Evolutionary conservation across 2,113 vertebrate genomes (phyloP).

Genomic region (Chascanopsetta lugubris): DNA sequence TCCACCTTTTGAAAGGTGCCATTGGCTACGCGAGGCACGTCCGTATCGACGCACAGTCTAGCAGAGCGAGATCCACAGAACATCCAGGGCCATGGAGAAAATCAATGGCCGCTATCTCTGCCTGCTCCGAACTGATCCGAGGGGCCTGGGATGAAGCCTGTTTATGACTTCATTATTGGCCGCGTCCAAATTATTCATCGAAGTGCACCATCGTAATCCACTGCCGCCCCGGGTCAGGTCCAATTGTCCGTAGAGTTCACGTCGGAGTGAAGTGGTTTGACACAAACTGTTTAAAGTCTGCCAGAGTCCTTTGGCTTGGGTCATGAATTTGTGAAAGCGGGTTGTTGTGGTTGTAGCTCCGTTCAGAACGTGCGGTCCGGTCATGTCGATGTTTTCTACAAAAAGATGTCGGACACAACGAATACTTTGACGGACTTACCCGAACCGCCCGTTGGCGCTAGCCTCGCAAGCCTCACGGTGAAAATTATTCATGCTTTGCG

Average conservation of each 20-base stretch:
- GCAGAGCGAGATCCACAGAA: slow-evolving; percentile 65
- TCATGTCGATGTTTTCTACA: too few species aligned
- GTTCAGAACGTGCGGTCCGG: too few species aligned
- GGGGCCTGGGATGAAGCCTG: slow-evolving; percentile 50
- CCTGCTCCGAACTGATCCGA: slow-evolving; percentile 47
- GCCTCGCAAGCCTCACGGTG: too few species aligned
- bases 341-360: too few species aligned
- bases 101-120: slow-evolving; percentile 74
- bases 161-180: slow-evolving; percentile 74
- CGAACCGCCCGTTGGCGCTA: too few species aligned
- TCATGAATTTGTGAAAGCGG: too few species aligned
- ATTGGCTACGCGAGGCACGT: slow-evolving; percentile 71
- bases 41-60: slow-evolving; percentile 75
- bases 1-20: slow-evolving; percentile 63
- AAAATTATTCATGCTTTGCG: too few species aligned
- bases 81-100: slow-evolving; percentile 69
- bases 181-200: slow-evolving; percentile 59
- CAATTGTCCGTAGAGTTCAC: slow-evolving; percentile 26
- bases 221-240: slow-evolving; percentile 42
- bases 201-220: slow-evolving; percentile 60
- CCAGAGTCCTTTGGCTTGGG: slow-evolving; percentile 6
- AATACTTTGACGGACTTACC: too few species aligned
- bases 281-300: not conserved
- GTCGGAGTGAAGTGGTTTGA: slow-evolving; percentile 22
- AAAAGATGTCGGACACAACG: too few species aligned